Percentiles rank a stretch among this genome's conserved stretches.
Evolutionary conservation across 2,888 invertebrate genomes (phyloP).

Genomic region (Macropis europaea): DNA sequence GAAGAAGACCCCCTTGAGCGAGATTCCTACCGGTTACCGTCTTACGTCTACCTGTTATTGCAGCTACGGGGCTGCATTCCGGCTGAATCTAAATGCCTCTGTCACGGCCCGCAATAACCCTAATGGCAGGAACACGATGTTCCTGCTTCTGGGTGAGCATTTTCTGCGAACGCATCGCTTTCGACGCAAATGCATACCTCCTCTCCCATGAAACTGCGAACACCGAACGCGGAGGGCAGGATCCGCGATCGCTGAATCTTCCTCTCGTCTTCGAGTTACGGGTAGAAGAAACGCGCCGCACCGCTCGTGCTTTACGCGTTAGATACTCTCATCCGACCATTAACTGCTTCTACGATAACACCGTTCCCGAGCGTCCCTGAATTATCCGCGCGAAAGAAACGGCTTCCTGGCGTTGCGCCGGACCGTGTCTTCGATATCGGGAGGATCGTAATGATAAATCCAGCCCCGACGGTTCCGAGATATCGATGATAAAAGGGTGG

Average conservation of each 20-base stretch:
- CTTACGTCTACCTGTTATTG: conserved; percentile 56
- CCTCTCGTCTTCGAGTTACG: background rate
- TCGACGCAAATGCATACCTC: background rate
- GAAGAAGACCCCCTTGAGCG: conserved; percentile 51
- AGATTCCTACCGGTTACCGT: conserved; percentile 63
- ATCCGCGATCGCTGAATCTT: background rate
- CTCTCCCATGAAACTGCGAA: background rate
- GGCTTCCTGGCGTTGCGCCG: background rate
- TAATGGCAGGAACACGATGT: conserved; percentile 66
- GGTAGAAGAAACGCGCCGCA: conserved; percentile 2
- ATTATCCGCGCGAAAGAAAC: conserved; percentile 10
- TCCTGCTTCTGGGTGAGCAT: conserved; percentile 52
- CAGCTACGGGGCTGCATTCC: conserved; percentile 59
- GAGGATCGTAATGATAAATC: conserved; percentile 42
- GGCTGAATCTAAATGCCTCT: conserved; percentile 68
- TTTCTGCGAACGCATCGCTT: conserved; percentile 16
- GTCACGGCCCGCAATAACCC: conserved; percentile 69
- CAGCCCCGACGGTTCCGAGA: conserved; percentile 19
- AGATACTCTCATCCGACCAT: background rate
- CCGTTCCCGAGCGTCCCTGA: background rate
- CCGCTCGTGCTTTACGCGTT: background rate
- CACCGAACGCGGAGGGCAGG: background rate
- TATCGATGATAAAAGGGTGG: conserved; percentile 44
- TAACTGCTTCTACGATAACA: conserved; percentile 9
- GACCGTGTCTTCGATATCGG: conserved; percentile 19